A percentile compares a stretch with the other conserved stretches of the same genome.
phyloP scores from a whole-genome alignment of 2,113 vertebrate species.

The Cephalopholis sonnerati region DNA sequence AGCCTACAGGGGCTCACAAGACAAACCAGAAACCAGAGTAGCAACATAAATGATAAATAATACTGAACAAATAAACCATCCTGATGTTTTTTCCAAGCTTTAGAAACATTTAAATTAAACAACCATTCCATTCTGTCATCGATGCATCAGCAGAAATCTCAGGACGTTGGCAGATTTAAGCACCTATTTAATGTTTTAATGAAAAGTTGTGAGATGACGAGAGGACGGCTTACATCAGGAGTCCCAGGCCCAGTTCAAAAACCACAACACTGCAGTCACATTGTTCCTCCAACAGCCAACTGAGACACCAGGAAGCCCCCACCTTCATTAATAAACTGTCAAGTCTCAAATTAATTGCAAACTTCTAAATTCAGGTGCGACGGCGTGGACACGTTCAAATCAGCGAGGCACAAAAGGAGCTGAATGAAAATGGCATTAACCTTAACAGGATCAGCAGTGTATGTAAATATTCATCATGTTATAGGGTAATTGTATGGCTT shows the following conservation, averaged over 20 bases:
- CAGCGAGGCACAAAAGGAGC: slow-evolving; percentile 24
- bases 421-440: slow-evolving; percentile 59
- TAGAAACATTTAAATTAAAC: too few relatives aligned
- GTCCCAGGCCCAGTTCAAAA: neutral
- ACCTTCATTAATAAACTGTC: slow-evolving; percentile 47
- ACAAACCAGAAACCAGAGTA: too few relatives aligned
- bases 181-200: neutral
- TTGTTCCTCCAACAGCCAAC: neutral
- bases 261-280: neutral
- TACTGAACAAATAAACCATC: too few relatives aligned
- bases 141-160: neutral
- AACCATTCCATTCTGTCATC: neutral
- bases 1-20: too few relatives aligned
- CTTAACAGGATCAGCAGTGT: slow-evolving; percentile 57
- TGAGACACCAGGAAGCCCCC: slow-evolving; percentile 1
- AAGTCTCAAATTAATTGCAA: slow-evolving; percentile 33
- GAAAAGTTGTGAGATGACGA: neutral
- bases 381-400: neutral
- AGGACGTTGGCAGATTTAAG: neutral
- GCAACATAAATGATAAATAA: too few relatives aligned
- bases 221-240: slow-evolving; percentile 5
- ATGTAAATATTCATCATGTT: slow-evolving; percentile 67
- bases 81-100: too few relatives aligned
- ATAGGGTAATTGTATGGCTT: slow-evolving; percentile 57
- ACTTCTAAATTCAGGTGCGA: slow-evolving; percentile 40